Evolutionary conservation across 2,113 vertebrate genomes (phyloP), one percentile per base, ranked within the genome.

Genomic region (Asarcornis scutulata): DNA sequence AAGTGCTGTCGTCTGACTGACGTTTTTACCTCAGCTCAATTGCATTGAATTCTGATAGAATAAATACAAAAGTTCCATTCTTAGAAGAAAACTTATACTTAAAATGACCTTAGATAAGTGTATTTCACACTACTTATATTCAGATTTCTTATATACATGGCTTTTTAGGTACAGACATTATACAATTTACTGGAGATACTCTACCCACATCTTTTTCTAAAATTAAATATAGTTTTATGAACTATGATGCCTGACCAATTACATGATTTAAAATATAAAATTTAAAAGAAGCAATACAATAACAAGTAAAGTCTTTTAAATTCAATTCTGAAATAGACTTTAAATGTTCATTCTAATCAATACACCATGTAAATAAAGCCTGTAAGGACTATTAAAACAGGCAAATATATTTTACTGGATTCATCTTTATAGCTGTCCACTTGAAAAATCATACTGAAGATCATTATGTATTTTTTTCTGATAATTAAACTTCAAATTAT

Each of bases 401-500:
- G 6, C 4, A 71, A 69, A 80, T 23, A 66, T 38, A 1, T 66
- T 88, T 88, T 72, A 88, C 13, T 73, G 52, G 9, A 58, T 62
- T 87, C 4, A 29, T 83, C n/a, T 91, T 94, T 53, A 76, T 6
- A 89, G 13, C 15, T 75, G 40, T 26, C 26, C 53, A 69, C 34
- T 76, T 79, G 32, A 72, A 94, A 86, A 73, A 79, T 62, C 62
- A 91, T 76, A 31, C n/a, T 73, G 53, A 68, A 56, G 46, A 6
- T 67, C 38, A 60, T 81, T 81, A 78, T 83, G 32, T 42, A 82
- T 91, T 79, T 7, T 7, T 68, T 76, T 36, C 46, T 8, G 4
- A 79, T 53, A 95, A 94, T 82, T 92, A 89, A 89, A 89, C 7
- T 13, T 87, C 27, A 87, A 73, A 76, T 55, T 73, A 3, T n/a